Evolutionary conservation across 2,113 vertebrate genomes (phyloP).

Genomic region (Carassius carassius): DNA sequence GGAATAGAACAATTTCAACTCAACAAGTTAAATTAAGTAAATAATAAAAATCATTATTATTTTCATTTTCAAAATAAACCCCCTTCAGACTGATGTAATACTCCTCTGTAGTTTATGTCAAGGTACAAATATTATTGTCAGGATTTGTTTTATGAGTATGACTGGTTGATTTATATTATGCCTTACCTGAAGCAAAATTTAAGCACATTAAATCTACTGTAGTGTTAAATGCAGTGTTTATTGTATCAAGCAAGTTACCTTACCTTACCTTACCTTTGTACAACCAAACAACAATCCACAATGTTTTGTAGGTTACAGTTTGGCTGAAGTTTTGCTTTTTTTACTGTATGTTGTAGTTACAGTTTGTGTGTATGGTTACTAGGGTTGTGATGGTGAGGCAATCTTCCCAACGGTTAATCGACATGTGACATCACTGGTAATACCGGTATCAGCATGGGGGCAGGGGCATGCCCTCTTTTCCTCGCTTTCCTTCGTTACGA

Average conservation of each 20-base stretch:
- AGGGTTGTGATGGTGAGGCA: background rate
- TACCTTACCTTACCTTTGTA: background rate
- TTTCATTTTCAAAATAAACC: background rate
- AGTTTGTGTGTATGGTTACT: background rate
- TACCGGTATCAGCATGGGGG: no score
- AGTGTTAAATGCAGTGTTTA: background rate
- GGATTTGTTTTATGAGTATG: background rate
- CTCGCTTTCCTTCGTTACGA: no score
- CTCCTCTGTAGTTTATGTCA: background rate
- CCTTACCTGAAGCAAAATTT: background rate
- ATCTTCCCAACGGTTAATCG: no score
- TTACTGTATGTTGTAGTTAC: conserved; percentile 7
- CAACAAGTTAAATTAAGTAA: no score
- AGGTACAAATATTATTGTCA: background rate
- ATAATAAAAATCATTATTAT: no score
- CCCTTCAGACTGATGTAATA: background rate
- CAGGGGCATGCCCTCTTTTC: no score
- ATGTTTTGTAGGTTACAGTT: background rate
- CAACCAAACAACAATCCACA: background rate
- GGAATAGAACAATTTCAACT: background rate
- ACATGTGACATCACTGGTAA: no score
- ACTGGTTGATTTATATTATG: background rate
- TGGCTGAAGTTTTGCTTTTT: background rate
- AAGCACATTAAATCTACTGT: background rate
- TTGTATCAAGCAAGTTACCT: background rate